A percentile compares a stretch with the other conserved stretches of the same genome.
phyloP scores from a whole-genome alignment of 2,113 vertebrate species.

The Cacatua alba region DNA sequence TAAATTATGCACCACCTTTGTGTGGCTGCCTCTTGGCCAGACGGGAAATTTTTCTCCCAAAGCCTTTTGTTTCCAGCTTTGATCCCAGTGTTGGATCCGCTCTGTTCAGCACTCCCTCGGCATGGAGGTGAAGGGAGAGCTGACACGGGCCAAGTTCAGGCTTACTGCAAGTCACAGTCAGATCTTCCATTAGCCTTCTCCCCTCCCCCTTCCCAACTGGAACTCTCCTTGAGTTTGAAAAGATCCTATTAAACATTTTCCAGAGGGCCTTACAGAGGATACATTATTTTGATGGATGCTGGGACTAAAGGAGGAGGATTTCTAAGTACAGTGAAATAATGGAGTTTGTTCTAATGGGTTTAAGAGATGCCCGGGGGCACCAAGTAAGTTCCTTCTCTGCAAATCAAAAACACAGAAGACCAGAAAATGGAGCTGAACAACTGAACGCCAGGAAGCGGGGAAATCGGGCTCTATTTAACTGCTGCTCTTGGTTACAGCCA shows the following conservation, averaged over 20 bases:
- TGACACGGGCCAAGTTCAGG: conserved; percentile 67
- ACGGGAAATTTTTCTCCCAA: conserved; percentile 72
- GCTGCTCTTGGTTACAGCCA: conserved; percentile 76
- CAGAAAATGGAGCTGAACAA: conserved; percentile 78
- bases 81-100: conserved; percentile 56
- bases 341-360: conserved; percentile 59
- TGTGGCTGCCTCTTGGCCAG: conserved; percentile 73
- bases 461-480: conserved; percentile 69
- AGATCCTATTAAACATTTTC: conserved; percentile 64
- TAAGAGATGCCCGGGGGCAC: conserved; percentile 76
- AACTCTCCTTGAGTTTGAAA: conserved; percentile 58
- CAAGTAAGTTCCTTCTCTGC: conserved; percentile 73
- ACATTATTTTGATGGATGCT: conserved; percentile 72
- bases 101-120: conserved; percentile 58
- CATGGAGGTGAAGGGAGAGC: conserved; percentile 68
- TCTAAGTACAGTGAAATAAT: conserved; percentile 68
- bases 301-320: conserved; percentile 59
- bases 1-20: conserved; percentile 79
- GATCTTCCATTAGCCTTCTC: conserved; percentile 53
- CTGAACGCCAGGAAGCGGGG: conserved; percentile 65
- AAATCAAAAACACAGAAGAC: conserved; percentile 76
- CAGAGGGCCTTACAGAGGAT: conserved; percentile 60
- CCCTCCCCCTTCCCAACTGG: conserved; percentile 61
- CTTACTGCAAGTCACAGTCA: conserved; percentile 57
- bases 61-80: conserved; percentile 75